Evolutionary conservation across 2,113 vertebrate genomes (phyloP), one percentile per base, ranked within the genome.

Genomic region (Thamnophis sirtalis): DNA sequence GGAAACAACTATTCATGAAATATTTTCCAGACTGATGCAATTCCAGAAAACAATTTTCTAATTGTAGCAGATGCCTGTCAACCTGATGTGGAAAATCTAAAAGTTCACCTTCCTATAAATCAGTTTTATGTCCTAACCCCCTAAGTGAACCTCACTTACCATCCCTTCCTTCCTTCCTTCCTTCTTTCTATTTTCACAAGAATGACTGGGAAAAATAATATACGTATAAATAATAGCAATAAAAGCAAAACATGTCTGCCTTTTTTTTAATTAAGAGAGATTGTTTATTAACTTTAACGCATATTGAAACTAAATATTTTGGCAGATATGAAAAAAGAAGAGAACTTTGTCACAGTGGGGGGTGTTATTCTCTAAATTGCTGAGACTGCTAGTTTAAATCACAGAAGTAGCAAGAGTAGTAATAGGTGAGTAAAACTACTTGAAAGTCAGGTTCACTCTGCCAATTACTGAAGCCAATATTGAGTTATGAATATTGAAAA

Each of bases 1-100:
- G 90, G 63, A 86, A 93, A 93, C 80, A 89, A 48, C 11, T 91
- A 68, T 89, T 89, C 55, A 26, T 91, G 48, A 89, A 91, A 68
- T 93, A 85, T 86, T 91, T 93, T 89, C 73, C 87, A 86, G 80
- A 26, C 43, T 91, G 86, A 93, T 86, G 90, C 56, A 91, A 86
- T 91, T 91, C 49, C 85, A 91, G 85, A 91, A 19, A 84, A 51
- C 24, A 91, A 15, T 55, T 89, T 73, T 91, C 87, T 91, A 91
- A 91, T 73, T 91, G 90, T 68, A 58, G 26, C 33, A 68, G 53
- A 92, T 11, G 87, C 51, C 49, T 80, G 86, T 88, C 88, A 86
- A 73, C 2, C 13, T 48, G 17, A 91, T 88, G 50, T 93, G 50
- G 48, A 89, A 87, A 93, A 86, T 56, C 24, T 84, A 19, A 8